Evolutionary conservation across 2,113 vertebrate species (phyloP).

Genomic region (Nothocercus nigrocapillus): DNA sequence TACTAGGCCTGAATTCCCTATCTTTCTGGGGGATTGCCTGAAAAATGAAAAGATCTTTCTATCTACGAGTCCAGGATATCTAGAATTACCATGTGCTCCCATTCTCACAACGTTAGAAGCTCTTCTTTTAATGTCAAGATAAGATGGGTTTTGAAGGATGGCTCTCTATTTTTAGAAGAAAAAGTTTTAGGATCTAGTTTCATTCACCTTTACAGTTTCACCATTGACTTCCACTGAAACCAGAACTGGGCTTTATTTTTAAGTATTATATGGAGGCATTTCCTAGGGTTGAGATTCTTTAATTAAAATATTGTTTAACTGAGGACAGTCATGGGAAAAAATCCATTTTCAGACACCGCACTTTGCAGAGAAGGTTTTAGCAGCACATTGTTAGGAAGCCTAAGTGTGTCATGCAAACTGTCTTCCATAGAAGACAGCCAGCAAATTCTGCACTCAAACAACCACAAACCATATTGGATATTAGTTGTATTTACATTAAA

Average conservation of each 20-base stretch:
- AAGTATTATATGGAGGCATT: not conserved
- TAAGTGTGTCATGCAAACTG: not conserved
- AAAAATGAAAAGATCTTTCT: not conserved
- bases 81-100: not conserved
- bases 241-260: not conserved
- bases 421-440: not conserved
- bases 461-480: not conserved
- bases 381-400: not conserved
- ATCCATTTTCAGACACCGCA: not conserved
- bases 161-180: not conserved
- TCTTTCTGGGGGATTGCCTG: not conserved
- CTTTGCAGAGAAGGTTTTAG: not conserved
- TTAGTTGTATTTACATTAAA: constrained; percentile 2
- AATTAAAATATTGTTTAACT: not conserved
- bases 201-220: not conserved
- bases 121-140: not conserved
- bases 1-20: not conserved
- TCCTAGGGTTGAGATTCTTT: not conserved
- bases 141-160: not conserved
- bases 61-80: not conserved
- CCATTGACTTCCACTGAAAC: not conserved
- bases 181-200: not conserved
- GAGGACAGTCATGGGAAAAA: not conserved
- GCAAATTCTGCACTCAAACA: not conserved
- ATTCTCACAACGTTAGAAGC: not conserved